Conservation (phyloP, 2,797 vertebrate species). For the Botia kubotai region DNA sequence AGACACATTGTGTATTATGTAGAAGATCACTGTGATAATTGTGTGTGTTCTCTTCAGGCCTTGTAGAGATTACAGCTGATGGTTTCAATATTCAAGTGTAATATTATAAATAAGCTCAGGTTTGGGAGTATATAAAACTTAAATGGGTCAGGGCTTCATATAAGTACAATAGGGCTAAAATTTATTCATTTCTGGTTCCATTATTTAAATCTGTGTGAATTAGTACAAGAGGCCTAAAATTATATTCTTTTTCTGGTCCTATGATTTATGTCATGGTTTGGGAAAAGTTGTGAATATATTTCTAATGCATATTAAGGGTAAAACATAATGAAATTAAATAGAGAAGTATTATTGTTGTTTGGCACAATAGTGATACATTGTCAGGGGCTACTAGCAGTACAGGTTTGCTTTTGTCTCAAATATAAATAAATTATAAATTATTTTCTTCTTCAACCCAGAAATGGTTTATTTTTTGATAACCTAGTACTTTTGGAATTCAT, state of each 20-base stretch:
- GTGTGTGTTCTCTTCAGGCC: background rate
- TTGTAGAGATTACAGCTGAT: background rate
- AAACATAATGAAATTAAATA: too few relatives aligned
- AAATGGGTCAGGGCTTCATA: too few relatives aligned
- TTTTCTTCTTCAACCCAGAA: background rate
- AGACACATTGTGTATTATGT: background rate
- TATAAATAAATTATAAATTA: background rate
- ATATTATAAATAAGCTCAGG: background rate
- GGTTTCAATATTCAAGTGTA: background rate
- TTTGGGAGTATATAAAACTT: background rate
- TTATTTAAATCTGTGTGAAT: background rate
- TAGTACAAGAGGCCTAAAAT: background rate
- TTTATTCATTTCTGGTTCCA: too few relatives aligned
- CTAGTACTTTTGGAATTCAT: background rate
- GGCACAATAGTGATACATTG: too few relatives aligned
- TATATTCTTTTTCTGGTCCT: too few relatives aligned
- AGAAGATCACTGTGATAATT: background rate
- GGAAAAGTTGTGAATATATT: too few relatives aligned
- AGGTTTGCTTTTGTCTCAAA: too few relatives aligned
- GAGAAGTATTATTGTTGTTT: too few relatives aligned
- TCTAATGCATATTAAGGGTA: too few relatives aligned
- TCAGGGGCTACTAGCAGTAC: too few relatives aligned
- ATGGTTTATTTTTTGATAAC: background rate
- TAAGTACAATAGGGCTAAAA: too few relatives aligned
- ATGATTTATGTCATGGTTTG: too few relatives aligned